Conservation (phyloP, 2,113 vertebrate genomes). For the Aptenodytes forsteri region DNA sequence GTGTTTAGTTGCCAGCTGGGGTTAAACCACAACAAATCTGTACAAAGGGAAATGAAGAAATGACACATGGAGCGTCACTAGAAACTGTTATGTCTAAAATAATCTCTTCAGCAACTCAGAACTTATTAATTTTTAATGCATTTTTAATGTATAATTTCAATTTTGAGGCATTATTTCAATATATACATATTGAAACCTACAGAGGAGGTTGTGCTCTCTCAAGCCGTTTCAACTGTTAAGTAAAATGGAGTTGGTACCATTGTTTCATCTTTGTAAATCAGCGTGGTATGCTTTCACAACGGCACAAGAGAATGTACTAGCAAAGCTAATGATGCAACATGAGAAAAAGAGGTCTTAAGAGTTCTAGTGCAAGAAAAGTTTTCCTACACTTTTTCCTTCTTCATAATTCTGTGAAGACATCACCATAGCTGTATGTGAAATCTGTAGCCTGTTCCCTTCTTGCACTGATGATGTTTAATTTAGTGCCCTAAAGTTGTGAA, state of each 20-base stretch:
- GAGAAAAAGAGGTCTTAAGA: background rate
- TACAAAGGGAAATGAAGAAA: background rate
- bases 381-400: background rate
- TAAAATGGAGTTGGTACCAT: background rate
- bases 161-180: background rate
- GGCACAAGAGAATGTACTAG: background rate
- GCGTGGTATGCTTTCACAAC: background rate
- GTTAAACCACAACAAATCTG: background rate
- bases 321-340: background rate
- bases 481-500: conserved; percentile 12
- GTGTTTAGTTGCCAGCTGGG: too few relatives aligned
- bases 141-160: background rate
- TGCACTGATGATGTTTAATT: background rate
- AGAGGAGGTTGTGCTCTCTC: background rate
- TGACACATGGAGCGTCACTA: background rate
- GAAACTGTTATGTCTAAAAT: background rate
- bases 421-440: background rate
- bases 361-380: background rate
- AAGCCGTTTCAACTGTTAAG: background rate
- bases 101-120: background rate
- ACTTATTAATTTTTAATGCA: background rate
- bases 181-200: background rate
- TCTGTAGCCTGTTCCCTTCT: background rate
- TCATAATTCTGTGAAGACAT: background rate
- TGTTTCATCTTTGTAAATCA: background rate